Conservation (phyloP, 2,888 invertebrate species). For the Dynastes hyllus region DNA sequence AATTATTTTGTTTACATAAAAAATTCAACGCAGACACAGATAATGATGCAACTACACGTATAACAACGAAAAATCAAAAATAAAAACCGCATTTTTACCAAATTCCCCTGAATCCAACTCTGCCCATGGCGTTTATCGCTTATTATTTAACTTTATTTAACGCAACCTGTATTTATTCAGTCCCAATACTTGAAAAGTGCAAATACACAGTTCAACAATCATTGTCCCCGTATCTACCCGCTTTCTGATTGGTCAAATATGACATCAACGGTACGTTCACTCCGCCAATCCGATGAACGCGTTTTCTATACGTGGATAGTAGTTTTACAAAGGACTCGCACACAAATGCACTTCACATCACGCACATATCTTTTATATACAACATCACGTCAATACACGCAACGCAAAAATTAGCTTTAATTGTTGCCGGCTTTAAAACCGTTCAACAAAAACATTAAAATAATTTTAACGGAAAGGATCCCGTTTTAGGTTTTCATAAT, state of each 20-base stretch:
- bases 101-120: slow-evolving; percentile 13
- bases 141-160: slow-evolving; percentile 35
- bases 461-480: too few species aligned
- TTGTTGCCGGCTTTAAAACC: too few species aligned
- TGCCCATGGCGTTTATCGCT: slow-evolving; percentile 19
- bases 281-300: not conserved
- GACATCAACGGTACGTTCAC: slow-evolving; percentile 18
- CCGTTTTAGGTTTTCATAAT: too few species aligned
- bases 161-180: slow-evolving; percentile 41
- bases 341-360: not conserved
- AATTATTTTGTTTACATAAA: too few species aligned
- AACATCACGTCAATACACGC: not conserved
- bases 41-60: too few species aligned
- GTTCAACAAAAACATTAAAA: too few species aligned
- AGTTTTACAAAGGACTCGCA: too few species aligned
- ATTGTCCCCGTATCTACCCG: slow-evolving; percentile 18
- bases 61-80: too few species aligned
- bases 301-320: not conserved
- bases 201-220: slow-evolving; percentile 39
- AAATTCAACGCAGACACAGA: too few species aligned
- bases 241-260: slow-evolving; percentile 1
- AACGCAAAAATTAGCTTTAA: not conserved
- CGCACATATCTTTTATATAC: not conserved
- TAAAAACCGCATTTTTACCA: not conserved
- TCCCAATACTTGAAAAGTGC: slow-evolving; percentile 41